A percentile compares a stretch with the other conserved stretches of the same genome.
Evolutionary conservation across 2,888 invertebrate species (phyloP).

Genomic region (Andricus quercusramuli): DNA sequence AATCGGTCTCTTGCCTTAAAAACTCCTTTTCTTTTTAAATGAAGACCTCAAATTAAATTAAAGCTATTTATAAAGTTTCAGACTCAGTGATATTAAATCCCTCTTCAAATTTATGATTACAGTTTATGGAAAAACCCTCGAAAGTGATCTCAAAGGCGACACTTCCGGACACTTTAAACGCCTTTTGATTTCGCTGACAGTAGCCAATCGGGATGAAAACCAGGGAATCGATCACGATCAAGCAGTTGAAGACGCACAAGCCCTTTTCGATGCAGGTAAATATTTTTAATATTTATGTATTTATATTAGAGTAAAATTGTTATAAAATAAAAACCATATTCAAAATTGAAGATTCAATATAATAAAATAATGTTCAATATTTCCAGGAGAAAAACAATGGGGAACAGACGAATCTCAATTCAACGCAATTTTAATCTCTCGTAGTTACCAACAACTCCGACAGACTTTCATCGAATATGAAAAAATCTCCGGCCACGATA

Average conservation of each 20-base stretch:
- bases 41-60: too few species aligned
- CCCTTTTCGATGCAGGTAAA: slow-evolving; percentile 85
- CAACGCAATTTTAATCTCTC: slow-evolving; percentile 90
- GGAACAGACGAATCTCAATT: slow-evolving; percentile 95
- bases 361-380: neutral
- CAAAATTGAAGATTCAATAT: neutral
- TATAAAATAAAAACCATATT: too few species aligned
- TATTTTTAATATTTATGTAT: slow-evolving; percentile 17
- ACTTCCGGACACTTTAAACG: slow-evolving; percentile 98
- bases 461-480: slow-evolving; percentile 93
- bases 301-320: neutral
- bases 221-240: slow-evolving; percentile 89
- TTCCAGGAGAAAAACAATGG: slow-evolving; percentile 87
- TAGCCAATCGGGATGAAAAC: slow-evolving; percentile 95
- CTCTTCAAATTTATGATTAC: slow-evolving; percentile 48
- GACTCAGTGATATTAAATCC: neutral
- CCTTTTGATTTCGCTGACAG: slow-evolving; percentile 91
- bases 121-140: slow-evolving; percentile 91
- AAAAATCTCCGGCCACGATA: slow-evolving; percentile 88
- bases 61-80: too few species aligned
- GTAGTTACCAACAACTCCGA: slow-evolving; percentile 93
- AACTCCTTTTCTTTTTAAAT: too few species aligned
- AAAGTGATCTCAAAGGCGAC: slow-evolving; percentile 93
- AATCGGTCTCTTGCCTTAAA: too few species aligned
- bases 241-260: slow-evolving; percentile 91